Evolutionary conservation across 2,888 invertebrate genomes (phyloP).

Genomic region (Syrista parreyssii): DNA sequence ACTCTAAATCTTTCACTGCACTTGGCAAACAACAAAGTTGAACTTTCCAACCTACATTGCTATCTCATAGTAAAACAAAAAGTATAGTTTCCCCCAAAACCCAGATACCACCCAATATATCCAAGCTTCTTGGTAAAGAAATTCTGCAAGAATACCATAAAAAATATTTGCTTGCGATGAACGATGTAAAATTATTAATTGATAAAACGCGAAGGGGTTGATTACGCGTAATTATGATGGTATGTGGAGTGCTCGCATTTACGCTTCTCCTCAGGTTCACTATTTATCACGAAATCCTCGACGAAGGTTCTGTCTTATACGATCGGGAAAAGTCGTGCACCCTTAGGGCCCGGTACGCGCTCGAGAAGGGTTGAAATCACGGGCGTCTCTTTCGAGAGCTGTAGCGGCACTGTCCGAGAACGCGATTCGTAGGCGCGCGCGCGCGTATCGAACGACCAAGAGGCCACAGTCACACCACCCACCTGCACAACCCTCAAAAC

Average conservation of each 20-base stretch:
- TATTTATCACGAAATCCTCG: not conserved
- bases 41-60: not conserved
- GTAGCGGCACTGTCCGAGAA: conserved; percentile 60
- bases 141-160: not conserved
- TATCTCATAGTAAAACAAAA: not conserved
- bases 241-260: not conserved
- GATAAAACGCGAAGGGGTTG: not conserved
- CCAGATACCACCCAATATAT: not conserved
- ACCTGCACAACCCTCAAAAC: conserved; percentile 16
- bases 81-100: not conserved
- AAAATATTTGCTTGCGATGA: not conserved
- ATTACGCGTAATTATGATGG: not conserved
- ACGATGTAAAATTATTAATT: not conserved
- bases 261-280: not conserved
- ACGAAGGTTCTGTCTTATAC: not conserved
- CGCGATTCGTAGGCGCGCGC: conserved; percentile 45
- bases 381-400: conserved; percentile 63
- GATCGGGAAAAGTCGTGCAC: conserved; percentile 1
- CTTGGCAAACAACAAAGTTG: not conserved
- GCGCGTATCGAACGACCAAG: conserved; percentile 55
- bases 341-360: conserved; percentile 19
- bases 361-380: conserved; percentile 52
- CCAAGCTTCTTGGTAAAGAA: not conserved
- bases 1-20: not conserved
- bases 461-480: conserved; percentile 16